phyloP scores from a whole-genome alignment of 2,113 vertebrate genomes.

The Hydrolagus affinis region DNA sequence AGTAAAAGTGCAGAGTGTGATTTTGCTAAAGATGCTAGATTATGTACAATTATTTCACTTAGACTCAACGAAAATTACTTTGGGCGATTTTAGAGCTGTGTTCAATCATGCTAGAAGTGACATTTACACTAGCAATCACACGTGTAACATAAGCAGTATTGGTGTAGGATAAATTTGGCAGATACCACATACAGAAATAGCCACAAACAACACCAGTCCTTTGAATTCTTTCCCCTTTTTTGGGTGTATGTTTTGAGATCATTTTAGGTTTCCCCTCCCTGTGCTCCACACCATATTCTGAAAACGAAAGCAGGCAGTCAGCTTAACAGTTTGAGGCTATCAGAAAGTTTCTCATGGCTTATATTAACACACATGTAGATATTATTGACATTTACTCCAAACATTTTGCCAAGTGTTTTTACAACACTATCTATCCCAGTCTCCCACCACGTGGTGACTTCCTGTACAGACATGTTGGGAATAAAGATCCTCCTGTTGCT shows the following conservation, averaged over 20 bases:
- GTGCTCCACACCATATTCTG: background rate
- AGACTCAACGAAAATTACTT: slow-evolving; percentile 14
- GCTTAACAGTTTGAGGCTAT: background rate
- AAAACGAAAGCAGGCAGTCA: background rate
- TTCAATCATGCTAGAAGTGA: background rate
- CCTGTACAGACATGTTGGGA: slow-evolving; percentile 43
- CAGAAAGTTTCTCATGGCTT: background rate
- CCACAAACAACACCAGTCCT: background rate
- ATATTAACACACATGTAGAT: background rate
- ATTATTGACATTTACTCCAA: background rate
- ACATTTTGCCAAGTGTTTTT: slow-evolving; percentile 14
- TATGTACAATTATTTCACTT: slow-evolving; percentile 25
- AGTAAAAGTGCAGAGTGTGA: slow-evolving; percentile 9
- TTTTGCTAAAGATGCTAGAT: background rate
- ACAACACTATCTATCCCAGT: slow-evolving; percentile 64
- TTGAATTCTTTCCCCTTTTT: background rate
- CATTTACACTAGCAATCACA: background rate
- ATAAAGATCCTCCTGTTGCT: slow-evolving; percentile 42
- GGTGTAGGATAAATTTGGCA: background rate
- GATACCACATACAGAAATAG: background rate
- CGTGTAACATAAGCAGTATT: background rate
- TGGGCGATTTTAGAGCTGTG: background rate
- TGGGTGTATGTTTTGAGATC: background rate
- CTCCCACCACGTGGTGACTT: slow-evolving; percentile 70
- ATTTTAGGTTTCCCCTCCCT: background rate